Evolutionary conservation across 2,888 invertebrate species (phyloP).

Genomic region (Sesamia inferens): DNA sequence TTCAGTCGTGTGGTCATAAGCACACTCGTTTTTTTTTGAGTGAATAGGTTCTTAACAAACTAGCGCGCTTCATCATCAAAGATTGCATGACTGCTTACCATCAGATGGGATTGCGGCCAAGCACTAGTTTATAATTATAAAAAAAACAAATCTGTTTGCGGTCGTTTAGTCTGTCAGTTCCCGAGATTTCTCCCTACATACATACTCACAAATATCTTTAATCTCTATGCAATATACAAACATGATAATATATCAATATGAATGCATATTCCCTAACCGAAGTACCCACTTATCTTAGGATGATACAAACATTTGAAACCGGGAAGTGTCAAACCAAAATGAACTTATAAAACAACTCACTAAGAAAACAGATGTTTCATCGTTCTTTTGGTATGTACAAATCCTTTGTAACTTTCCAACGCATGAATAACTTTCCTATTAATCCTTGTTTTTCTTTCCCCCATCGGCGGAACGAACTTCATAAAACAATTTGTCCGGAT

Average conservation of each 20-base stretch:
- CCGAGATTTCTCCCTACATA: too few species aligned
- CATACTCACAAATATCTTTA: background rate
- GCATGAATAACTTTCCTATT: slow-evolving; percentile 44
- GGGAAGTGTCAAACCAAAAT: background rate
- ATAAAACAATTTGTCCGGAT: slow-evolving; percentile 56
- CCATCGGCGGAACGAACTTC: slow-evolving; percentile 39
- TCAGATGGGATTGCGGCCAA: too few species aligned
- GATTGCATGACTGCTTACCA: too few species aligned
- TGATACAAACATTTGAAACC: background rate
- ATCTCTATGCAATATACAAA: background rate
- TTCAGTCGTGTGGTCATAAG: too few species aligned
- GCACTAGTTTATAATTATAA: too few species aligned
- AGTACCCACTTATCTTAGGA: background rate
- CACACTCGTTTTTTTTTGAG: too few species aligned
- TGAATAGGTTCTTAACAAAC: too few species aligned
- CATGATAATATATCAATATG: too few species aligned
- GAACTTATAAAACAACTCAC: background rate
- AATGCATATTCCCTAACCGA: background rate
- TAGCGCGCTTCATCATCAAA: too few species aligned
- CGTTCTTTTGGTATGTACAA: slow-evolving; percentile 7
- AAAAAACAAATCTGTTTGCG: too few species aligned
- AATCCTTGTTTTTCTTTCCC: slow-evolving; percentile 52
- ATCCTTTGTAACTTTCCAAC: slow-evolving; percentile 35
- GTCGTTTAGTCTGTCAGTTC: too few species aligned
- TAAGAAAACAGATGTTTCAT: slow-evolving; percentile 18